Evolutionary conservation across 2,797 vertebrate genomes (phyloP).

Genomic region (Eospalax fontanierii): DNA sequence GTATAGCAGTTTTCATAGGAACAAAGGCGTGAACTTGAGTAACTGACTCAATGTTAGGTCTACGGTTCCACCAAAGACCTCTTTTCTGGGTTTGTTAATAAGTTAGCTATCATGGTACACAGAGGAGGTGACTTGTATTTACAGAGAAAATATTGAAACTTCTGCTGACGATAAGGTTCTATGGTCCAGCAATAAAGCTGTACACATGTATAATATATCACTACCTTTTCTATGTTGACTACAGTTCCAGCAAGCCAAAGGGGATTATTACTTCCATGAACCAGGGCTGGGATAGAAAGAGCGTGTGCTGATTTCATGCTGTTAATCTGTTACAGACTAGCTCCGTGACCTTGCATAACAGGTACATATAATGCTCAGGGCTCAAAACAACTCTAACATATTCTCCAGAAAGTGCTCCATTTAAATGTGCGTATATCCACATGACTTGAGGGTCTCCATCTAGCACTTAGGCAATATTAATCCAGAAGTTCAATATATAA

Average conservation of each 20-base stretch:
- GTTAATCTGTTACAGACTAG: constrained; percentile 61
- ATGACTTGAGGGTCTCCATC: background rate
- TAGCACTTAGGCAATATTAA: background rate
- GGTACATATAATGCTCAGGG: constrained; percentile 59
- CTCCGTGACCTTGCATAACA: constrained; percentile 46
- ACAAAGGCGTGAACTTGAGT: constrained; percentile 53
- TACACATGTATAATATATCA: constrained; percentile 41
- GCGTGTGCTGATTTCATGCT: constrained; percentile 59
- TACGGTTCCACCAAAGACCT: constrained; percentile 58
- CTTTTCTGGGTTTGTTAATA: constrained; percentile 77
- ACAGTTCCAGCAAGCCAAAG: constrained; percentile 56
- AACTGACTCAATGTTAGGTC: constrained; percentile 64
- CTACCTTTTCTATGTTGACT: constrained; percentile 65
- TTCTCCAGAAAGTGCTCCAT: background rate
- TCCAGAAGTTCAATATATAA: constrained; percentile 34
- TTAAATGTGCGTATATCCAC: background rate
- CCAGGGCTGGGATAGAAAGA: constrained; percentile 57
- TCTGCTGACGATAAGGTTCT: constrained; percentile 75
- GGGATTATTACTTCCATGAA: constrained; percentile 62
- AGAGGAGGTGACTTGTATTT: constrained; percentile 78
- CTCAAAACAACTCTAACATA: constrained; percentile 54
- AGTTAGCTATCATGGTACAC: constrained; percentile 59
- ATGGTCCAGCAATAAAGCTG: constrained; percentile 58
- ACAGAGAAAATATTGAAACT: constrained; percentile 75
- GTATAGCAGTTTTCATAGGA: background rate